These are phyloP conservation scores for Silurus lanzhouensis DNA, from an alignment of 2,797 vertebrate species.

Conservation along the genomic window DNA sequence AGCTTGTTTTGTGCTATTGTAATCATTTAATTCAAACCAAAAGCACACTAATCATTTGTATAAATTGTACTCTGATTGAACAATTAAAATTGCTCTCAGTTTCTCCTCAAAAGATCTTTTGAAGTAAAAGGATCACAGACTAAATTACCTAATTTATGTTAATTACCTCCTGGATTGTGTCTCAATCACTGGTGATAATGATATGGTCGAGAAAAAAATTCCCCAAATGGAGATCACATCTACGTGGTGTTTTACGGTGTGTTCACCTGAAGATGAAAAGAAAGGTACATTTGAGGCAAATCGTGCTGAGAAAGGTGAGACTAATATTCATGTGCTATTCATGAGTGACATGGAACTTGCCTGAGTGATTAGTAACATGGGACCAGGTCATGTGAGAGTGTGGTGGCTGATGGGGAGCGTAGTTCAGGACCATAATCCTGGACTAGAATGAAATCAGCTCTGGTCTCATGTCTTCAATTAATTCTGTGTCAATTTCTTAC, in stretches of 20 bases:
- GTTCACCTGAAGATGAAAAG: not conserved
- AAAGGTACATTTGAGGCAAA: no score
- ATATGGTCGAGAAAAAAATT: not conserved
- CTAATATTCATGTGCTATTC: no score
- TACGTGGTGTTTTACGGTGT: not conserved
- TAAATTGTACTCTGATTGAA: not conserved
- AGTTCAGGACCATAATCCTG: not conserved
- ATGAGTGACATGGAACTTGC: no score
- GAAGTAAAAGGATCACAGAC: not conserved
- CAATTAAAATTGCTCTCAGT: not conserved
- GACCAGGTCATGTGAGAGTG: no score
- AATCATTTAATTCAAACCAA: not conserved
- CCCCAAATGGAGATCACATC: not conserved
- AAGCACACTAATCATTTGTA: not conserved
- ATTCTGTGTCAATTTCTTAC: not conserved
- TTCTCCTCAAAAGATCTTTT: not conserved
- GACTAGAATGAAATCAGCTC: slow-evolving; percentile 3
- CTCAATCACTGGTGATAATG: not conserved
- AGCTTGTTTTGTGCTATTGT: not conserved
- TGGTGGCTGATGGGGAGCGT: no score
- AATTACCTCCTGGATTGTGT: not conserved
- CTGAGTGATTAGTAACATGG: no score
- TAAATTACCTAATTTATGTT: not conserved
- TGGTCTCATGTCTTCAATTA: not conserved
- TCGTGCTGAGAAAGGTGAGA: no score